Evolutionary conservation across 2,797 vertebrate genomes (phyloP), one percentile per base, ranked within the genome.

Genomic region (Coregonus sp.): DNA sequence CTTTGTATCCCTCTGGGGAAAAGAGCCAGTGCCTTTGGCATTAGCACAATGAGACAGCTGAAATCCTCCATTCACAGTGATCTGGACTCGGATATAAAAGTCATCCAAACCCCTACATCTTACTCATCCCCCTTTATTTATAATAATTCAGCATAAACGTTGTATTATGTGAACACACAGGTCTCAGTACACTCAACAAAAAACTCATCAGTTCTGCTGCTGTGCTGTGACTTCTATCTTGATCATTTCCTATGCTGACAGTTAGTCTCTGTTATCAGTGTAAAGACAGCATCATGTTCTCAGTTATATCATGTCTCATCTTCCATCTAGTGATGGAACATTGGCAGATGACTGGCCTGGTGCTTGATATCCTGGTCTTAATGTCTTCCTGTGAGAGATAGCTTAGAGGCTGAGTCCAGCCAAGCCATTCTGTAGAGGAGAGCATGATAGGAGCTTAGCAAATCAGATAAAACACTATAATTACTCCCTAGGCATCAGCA

Each of bases 301-400:
- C 85, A 16, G 51, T 71, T 56, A 35, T 66, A 50, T 50, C 11
- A 31, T 0, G 31, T 63, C 82, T 89, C 77, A 56, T 87, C 81
- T 84, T 71, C 54, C 47, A 15, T 1, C 1, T 0, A 1, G 61
- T 67, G 25, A 77, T 56, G 73, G 56, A 82, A 74, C 81, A 78
- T 37, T 72, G 84, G 84, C 82, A 74, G 80, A 88, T 86, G 79
- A 89, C 77, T 63, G 63, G 78, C 35, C 78, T 76, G 51, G 81
- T 7, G 1, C 71, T 85, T 83, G 73, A 90, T 86, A 86, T 87
- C 87, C 86, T 90, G 89, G 72, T 80, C 78, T 83, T 91, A 89
- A 92, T 91, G 89, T 87, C 82, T 90, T 89, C 90, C 88, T 80
- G 86, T 78, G 79, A 35, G 29, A 87, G 87, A 91, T 89, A 89